Evolutionary conservation across 2,113 vertebrate genomes (phyloP), one percentile per base, ranked within the genome.

Genomic region (Boleophthalmus pectinirostris): DNA sequence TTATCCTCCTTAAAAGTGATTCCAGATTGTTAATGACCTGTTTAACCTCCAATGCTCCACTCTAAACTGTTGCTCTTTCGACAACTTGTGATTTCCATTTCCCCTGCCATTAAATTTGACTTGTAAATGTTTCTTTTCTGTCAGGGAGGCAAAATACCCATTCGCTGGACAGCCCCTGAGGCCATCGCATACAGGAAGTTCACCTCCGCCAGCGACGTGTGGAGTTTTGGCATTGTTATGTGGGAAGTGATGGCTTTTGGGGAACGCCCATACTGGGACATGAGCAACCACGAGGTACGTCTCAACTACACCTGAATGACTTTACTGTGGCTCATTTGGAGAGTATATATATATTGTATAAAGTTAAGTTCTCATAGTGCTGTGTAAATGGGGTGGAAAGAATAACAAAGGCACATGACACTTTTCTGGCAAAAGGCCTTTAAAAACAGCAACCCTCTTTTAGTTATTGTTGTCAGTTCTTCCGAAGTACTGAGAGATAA

Each of bases 201-300:
- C 90, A 98, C 98, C 29, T 98, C 98, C 0, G 97, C 96, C 87
- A 99, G 98, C 1, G 98, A 99, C 0, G 96, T 96, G 82, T 99
- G 98, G 98, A 98, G 97, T 90, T 99, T 96, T 0, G 98, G 98
- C 69, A 98, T 99, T 0, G 97, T 99, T 85, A 98, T 98, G 95
- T 99, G 97, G 97, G 97, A 99, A 82, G 96, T 98, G 87, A 97
- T 99, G 96, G 95, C 97, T 0, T 98, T 94, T 0, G 97, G 97
- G 0, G 97, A 98, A 83, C 87, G 97, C 38, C 97, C 97, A 0
- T 99, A 98, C 92, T 98, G 97, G 97, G 97, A 99, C 85, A 96
- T 98, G 93, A 97, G 96, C 43, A 99, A 99, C 90, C 94, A 94
- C 64, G 94, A 94, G 93, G 94, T 94, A 88, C 66, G 43, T 57